These are phyloP conservation scores for Tinea trinotella DNA, from an alignment of 2,888 invertebrate genomes.

Conservation along the genomic window DNA sequence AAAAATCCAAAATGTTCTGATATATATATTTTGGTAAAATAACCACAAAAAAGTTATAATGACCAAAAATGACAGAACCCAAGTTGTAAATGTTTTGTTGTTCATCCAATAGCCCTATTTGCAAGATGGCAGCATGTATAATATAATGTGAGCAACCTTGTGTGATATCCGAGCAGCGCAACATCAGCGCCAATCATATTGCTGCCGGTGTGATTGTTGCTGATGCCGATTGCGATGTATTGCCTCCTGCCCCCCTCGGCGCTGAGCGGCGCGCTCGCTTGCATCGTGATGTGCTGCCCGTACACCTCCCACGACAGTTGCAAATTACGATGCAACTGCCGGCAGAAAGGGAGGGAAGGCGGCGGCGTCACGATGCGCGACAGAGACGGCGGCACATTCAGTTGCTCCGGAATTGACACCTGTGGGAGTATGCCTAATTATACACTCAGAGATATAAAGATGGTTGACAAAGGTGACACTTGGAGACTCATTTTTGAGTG, in stretches of 20 bases:
- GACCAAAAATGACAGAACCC: no score
- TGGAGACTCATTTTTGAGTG: no score
- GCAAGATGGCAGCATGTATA: not conserved
- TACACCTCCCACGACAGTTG: slow-evolving; percentile 94
- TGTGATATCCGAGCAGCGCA: slow-evolving; percentile 82
- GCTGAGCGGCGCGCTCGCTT: slow-evolving; percentile 32
- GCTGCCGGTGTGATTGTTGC: slow-evolving; percentile 79
- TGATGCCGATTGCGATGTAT: slow-evolving; percentile 92
- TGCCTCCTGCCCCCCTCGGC: slow-evolving; percentile 75
- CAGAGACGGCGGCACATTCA: slow-evolving; percentile 79
- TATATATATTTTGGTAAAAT: no score
- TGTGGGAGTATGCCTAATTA: no score
- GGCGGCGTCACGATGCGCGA: not conserved
- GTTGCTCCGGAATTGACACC: slow-evolving; percentile 80
- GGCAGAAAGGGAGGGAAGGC: slow-evolving; percentile 82
- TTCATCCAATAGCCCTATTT: no score
- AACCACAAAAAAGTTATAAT: no score
- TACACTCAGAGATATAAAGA: no score
- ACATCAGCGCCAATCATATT: slow-evolving; percentile 91
- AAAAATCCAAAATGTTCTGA: no score
- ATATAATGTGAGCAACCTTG: slow-evolving; percentile 22
- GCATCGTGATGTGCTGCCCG: slow-evolving; percentile 74
- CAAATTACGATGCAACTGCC: slow-evolving; percentile 86
- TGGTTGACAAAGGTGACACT: no score
- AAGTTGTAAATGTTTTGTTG: no score